phyloP scores from a whole-genome alignment of 2,888 invertebrate species.

The Spodoptera littoralis region DNA sequence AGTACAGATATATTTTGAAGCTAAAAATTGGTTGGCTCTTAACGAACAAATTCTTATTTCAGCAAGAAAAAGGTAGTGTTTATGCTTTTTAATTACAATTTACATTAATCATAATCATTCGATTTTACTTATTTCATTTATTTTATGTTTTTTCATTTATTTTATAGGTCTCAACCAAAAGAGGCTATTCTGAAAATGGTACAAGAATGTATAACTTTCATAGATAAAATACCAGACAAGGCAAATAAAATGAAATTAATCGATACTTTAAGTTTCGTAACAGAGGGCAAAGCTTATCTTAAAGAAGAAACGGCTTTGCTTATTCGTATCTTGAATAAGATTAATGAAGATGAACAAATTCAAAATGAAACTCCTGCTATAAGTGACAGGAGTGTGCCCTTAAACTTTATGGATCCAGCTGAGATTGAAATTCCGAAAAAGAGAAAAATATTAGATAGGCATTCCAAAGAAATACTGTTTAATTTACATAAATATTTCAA shows the following conservation, averaged over 20 bases:
- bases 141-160: no score
- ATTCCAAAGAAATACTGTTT: constrained; percentile 16
- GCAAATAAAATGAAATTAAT: constrained; percentile 97
- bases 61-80: constrained; percentile 93
- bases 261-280: constrained; percentile 97
- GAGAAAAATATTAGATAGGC: constrained; percentile 6
- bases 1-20: constrained; percentile 96
- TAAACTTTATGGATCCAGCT: constrained; percentile 10
- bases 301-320: constrained; percentile 99
- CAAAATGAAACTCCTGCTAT: not conserved
- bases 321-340: constrained; percentile 92
- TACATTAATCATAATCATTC: no score
- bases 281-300: constrained; percentile 99
- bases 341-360: constrained; percentile 7
- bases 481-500: constrained; percentile 22
- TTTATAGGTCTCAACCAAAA: constrained; percentile 95
- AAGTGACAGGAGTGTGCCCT: constrained; percentile 3
- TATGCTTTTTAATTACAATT: not conserved
- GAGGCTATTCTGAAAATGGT: constrained; percentile 99
- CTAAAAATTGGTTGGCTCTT: constrained; percentile 96
- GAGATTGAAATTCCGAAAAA: constrained; percentile 10
- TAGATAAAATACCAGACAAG: constrained; percentile 96
- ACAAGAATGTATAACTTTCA: constrained; percentile 97
- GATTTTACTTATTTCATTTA: no score
- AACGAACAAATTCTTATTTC: constrained; percentile 97